These are phyloP conservation scores for Spilosoma lubricipeda DNA, from an alignment of 2,888 invertebrate species.

Conservation along the genomic window DNA sequence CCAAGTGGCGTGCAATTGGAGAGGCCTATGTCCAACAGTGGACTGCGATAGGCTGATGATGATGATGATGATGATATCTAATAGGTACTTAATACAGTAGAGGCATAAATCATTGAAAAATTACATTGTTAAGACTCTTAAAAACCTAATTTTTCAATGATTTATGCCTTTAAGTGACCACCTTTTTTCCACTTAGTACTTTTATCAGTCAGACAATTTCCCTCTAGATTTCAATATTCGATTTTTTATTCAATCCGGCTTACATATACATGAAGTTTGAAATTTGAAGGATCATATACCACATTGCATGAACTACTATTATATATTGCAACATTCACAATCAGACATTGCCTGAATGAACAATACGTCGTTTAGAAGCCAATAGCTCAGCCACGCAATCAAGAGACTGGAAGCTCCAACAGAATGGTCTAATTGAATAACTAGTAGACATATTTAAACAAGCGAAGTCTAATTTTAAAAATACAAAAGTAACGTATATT, in stretches of 20 bases:
- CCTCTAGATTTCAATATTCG: background rate
- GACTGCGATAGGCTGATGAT: too few species aligned
- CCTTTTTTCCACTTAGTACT: background rate
- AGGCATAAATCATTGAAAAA: background rate
- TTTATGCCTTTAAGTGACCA: too few species aligned
- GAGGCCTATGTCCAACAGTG: too few species aligned
- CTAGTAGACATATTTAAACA: background rate
- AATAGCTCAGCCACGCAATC: background rate
- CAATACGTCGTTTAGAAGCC: background rate
- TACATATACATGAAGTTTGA: background rate
- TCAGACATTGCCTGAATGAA: background rate
- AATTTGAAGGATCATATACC: background rate
- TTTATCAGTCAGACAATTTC: background rate
- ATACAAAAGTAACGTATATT: too few species aligned
- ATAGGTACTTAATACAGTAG: background rate
- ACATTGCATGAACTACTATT: background rate
- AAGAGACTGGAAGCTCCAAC: background rate
- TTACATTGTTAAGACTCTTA: too few species aligned
- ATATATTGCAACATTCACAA: background rate
- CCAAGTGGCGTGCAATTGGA: too few species aligned
- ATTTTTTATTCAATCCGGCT: background rate
- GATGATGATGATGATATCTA: too few species aligned
- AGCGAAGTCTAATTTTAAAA: too few species aligned
- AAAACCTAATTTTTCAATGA: too few species aligned
- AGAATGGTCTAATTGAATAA: background rate